A percentile compares a stretch with the other conserved stretches of the same genome.
Evolutionary conservation across 37 sponge, comb jelly and placozoan genomes (phyloP).

Genomic region (Halichondria panicea): DNA sequence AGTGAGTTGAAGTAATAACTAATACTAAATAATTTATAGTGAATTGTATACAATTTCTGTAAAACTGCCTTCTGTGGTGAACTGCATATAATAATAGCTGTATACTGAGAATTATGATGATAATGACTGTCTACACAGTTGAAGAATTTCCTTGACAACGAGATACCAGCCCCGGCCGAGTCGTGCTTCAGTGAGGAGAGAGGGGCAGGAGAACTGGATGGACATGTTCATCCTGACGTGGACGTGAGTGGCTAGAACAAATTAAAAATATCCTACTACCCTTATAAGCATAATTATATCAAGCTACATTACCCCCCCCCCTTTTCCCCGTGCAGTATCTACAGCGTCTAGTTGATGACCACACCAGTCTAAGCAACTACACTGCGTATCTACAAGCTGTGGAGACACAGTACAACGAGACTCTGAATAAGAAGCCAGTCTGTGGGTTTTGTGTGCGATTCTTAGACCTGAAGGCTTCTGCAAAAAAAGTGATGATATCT

Average conservation of each 20-base stretch:
- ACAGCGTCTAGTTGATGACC: not conserved
- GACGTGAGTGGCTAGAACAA: not conserved
- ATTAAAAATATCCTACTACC: too few species aligned
- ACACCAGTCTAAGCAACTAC: not conserved
- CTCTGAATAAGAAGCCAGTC: not conserved
- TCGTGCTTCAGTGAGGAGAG: conserved; percentile 21
- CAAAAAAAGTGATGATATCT: not conserved
- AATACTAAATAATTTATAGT: too few species aligned
- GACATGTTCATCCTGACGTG: not conserved
- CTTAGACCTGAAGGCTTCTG: not conserved
- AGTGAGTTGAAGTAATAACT: too few species aligned
- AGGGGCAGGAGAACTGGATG: not conserved
- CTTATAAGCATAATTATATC: too few species aligned
- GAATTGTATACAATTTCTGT: too few species aligned
- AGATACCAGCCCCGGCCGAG: too few species aligned
- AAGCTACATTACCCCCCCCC: too few species aligned
- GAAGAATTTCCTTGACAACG: too few species aligned
- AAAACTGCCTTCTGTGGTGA: too few species aligned
- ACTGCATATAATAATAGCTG: too few species aligned
- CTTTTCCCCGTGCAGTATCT: not conserved
- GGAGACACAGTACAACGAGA: not conserved
- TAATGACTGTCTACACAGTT: too few species aligned
- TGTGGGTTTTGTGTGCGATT: not conserved
- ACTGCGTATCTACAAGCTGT: not conserved
- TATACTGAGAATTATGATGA: too few species aligned